Percentiles rank a stretch among this genome's conserved stretches.
Evolutionary conservation across 1,140 invertebrate species (phyloP).

Genomic region (Trissolcus basalis): DNA sequence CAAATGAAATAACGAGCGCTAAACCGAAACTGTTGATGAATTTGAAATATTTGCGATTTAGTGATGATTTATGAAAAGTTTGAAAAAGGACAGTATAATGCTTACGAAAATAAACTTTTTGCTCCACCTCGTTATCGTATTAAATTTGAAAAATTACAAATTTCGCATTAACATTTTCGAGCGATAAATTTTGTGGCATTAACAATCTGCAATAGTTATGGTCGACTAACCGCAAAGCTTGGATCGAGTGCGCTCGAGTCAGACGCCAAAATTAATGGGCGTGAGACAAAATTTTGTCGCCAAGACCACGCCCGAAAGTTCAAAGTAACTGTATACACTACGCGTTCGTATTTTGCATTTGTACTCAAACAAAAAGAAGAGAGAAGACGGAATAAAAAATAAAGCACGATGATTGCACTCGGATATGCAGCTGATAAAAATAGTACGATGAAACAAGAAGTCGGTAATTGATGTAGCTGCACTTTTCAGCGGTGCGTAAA

Average conservation of each 20-base stretch:
- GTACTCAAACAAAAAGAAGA: neutral
- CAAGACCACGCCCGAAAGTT: conserved; percentile 17
- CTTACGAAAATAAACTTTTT: too few relatives aligned
- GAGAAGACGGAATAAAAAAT: neutral
- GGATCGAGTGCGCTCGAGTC: neutral
- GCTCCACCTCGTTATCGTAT: too few relatives aligned
- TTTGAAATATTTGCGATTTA: too few relatives aligned
- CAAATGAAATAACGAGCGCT: too few relatives aligned
- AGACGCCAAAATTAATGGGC: neutral
- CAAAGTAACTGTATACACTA: conserved; percentile 28
- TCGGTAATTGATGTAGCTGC: conserved; percentile 49
- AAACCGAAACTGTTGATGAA: too few relatives aligned
- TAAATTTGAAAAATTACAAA: too few relatives aligned
- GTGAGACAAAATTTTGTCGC: conserved; percentile 8
- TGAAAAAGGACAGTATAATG: too few relatives aligned
- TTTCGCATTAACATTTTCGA: too few relatives aligned
- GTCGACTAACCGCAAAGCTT: neutral
- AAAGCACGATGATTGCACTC: conserved; percentile 7
- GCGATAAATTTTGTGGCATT: too few relatives aligned
- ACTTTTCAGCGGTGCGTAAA: conserved; percentile 54
- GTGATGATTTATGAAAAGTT: too few relatives aligned
- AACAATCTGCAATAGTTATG: too few relatives aligned
- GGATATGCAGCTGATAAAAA: conserved; percentile 29
- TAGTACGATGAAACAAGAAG: conserved; percentile 36
- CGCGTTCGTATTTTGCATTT: neutral